These are phyloP conservation scores for Trissolcus brochymenae DNA, from an alignment of 2,888 invertebrate species.

Conservation along the genomic window DNA sequence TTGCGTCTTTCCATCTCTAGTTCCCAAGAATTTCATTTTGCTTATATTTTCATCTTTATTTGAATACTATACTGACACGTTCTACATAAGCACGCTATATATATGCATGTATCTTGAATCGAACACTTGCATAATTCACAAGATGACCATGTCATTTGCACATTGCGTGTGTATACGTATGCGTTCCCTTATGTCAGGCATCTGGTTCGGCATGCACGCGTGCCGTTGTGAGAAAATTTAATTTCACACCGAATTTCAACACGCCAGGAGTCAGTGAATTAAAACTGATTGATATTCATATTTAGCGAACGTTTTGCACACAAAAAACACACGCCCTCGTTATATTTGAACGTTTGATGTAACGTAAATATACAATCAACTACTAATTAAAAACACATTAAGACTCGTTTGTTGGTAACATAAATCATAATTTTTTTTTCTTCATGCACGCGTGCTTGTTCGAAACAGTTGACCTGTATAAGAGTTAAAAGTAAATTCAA, in stretches of 20 bases:
- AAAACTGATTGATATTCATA: too few relatives aligned
- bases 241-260: slow-evolving; percentile 19
- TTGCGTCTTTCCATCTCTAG: too few relatives aligned
- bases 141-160: slow-evolving; percentile 53
- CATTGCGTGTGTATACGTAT: slow-evolving; percentile 49
- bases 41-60: slow-evolving; percentile 2
- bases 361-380: neutral
- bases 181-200: slow-evolving; percentile 43
- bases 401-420: too few relatives aligned
- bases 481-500: too few relatives aligned
- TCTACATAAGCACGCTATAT: slow-evolving; percentile 13
- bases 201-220: slow-evolving; percentile 42
- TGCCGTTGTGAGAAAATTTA: slow-evolving; percentile 46
- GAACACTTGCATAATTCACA: slow-evolving; percentile 56
- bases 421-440: too few relatives aligned
- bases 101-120: slow-evolving; percentile 44
- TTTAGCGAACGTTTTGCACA: neutral
- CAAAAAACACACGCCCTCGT: neutral
- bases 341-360: neutral
- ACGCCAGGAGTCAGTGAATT: neutral
- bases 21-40: slow-evolving; percentile 3
- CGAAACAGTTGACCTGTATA: too few relatives aligned
- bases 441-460: too few relatives aligned
- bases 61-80: slow-evolving; percentile 23
- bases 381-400: too few relatives aligned